Base-by-base conservation (phyloP, 2,797 vertebrate species). In the Enteromius viviparus region DNA sequence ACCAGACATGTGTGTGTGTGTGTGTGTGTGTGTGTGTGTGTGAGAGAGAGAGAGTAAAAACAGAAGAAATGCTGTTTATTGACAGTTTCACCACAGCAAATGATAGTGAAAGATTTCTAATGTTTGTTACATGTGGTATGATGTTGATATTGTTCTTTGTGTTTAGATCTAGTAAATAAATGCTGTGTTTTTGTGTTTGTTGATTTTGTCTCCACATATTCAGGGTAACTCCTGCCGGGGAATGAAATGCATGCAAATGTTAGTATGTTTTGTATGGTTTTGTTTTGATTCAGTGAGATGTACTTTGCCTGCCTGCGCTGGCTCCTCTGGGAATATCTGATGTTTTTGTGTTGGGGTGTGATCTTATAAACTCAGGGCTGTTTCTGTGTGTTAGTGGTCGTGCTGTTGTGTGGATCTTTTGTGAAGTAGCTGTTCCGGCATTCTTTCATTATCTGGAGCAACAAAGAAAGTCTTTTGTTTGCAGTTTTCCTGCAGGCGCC, bases 401-500 rank as follows among this genome's bases (percentile, higher is more conserved):
- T 88, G 85, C 89, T 91, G 89, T 94, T 93, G 94, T 94, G 94
- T 92, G 92, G 93, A 93, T 94, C 93, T 92, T 94, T 94, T 95
- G 93, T 93, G 93, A 95, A 95, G 93, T 93, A 94, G 94, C 94
- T 95, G 94, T 95, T 95, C 94, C 90, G 91, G 93, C 93, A 94
- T 95, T 95, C 91, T 94, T 94, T 94, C 95, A 95, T 95, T 95
- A 94, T 95, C 93, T 92, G 90, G 91, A 91, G 93, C 93, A 93
- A 95, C 94, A 95, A 95, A 96, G 96, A 98, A 97, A 96, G 95
- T 95, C 97, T 98, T 99, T 99, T 99, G 98, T 99, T 98, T 96
- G 94, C 90, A 93, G 90, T 95, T 94, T 95, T 94, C 92, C 89
- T 72, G 37, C 88, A 81, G 85, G 78, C 64, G 60, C 47, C 58